phyloP scores from a whole-genome alignment of 2,888 invertebrate species.

The Slavum lentiscoides region DNA sequence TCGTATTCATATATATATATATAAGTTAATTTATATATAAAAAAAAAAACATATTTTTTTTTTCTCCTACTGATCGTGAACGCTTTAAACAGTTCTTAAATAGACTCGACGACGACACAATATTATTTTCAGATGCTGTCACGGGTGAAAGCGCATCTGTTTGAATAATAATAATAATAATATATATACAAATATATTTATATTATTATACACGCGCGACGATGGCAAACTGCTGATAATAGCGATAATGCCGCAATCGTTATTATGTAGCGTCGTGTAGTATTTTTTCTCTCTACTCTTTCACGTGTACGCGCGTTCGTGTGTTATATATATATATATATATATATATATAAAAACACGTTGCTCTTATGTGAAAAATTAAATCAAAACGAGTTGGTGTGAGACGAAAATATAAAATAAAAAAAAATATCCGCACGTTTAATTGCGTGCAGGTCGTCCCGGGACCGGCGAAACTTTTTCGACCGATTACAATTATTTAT shows the following conservation, averaged over 20 bases:
- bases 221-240: background rate
- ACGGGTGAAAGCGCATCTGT: constrained; percentile 25
- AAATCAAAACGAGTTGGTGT: background rate
- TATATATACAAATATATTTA: background rate
- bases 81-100: background rate
- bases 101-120: too few relatives aligned
- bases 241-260: background rate
- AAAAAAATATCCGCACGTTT: background rate
- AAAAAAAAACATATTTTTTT: background rate
- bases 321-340: background rate
- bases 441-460: too few relatives aligned
- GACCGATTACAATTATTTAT: too few relatives aligned
- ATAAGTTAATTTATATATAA: too few relatives aligned
- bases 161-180: background rate
- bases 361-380: background rate
- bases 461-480: too few relatives aligned
- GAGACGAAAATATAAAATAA: background rate
- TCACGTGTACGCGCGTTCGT: background rate
- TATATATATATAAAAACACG: background rate
- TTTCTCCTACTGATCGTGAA: background rate
- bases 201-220: background rate
- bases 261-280: background rate
- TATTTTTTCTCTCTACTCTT: background rate
- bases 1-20: too few relatives aligned
- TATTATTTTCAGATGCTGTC: background rate